phyloP scores from a whole-genome alignment of 2,888 invertebrate species.

The Latrodectus hesperus region DNA sequence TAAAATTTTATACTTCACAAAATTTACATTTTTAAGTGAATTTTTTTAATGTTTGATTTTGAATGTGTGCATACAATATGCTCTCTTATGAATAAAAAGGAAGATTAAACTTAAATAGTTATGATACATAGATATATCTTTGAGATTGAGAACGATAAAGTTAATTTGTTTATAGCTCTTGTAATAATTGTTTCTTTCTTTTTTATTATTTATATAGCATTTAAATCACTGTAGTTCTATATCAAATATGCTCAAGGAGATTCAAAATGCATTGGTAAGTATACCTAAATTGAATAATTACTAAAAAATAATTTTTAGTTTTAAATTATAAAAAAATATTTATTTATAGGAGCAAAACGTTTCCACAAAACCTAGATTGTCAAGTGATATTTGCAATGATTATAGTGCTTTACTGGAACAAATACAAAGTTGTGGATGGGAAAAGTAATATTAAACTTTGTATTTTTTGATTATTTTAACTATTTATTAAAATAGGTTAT shows the following conservation, averaged over 20 bases:
- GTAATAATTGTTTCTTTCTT: no score
- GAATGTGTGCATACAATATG: no score
- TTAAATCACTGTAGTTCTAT: constrained; percentile 35
- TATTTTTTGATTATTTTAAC: neutral
- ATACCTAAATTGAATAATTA: neutral
- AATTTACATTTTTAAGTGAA: no score
- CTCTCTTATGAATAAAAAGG: no score
- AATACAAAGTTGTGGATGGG: constrained; percentile 54
- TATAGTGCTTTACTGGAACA: constrained; percentile 47
- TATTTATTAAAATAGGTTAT: neutral
- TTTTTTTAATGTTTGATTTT: no score
- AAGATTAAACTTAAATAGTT: no score
- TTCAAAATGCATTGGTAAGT: constrained; percentile 49
- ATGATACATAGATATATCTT: no score
- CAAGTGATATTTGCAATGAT: constrained; percentile 1
- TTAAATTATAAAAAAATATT: neutral
- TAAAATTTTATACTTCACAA: no score
- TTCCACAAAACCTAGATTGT: neutral
- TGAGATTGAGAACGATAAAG: no score
- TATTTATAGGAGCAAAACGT: neutral
- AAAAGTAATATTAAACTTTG: constrained; percentile 28
- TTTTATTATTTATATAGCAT: constrained; percentile 24
- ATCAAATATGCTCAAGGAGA: constrained; percentile 50
- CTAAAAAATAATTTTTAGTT: neutral
- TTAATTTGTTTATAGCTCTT: no score